phyloP scores from a whole-genome alignment of 1,140 invertebrate species.

The Anadara kagoshimensis region DNA sequence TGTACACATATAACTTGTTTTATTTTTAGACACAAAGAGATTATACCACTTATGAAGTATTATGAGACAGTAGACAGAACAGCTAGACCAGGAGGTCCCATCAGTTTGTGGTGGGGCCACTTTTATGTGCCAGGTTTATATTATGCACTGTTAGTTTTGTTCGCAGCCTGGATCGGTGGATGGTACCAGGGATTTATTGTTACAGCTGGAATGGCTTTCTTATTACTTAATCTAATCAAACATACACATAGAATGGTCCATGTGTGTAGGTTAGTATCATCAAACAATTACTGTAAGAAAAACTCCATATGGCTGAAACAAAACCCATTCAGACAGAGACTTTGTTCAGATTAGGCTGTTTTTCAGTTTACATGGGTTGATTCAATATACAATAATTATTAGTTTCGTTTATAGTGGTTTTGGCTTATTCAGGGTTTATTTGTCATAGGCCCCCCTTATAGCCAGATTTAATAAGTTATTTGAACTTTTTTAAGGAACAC shows the following conservation, averaged over 20 bases:
- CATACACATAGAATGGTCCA: constrained; percentile 58
- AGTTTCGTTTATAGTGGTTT: no score
- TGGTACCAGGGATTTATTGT: constrained; percentile 51
- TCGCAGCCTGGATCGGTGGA: constrained; percentile 1
- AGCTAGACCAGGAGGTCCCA: constrained; percentile 51
- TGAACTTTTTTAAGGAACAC: no score
- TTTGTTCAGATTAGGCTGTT: no score
- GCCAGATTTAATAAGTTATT: no score
- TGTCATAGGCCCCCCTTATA: no score
- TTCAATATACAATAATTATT: no score
- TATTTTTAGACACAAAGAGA: constrained; percentile 53
- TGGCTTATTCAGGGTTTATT: no score
- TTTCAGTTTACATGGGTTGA: no score
- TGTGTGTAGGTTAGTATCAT: constrained; percentile 52
- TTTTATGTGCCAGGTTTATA: constrained; percentile 34
- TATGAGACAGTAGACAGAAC: constrained; percentile 26
- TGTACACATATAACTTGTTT: neutral
- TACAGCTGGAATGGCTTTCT: constrained; percentile 28
- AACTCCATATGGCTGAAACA: no score
- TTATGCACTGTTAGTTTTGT: constrained; percentile 29
- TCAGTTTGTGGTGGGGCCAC: constrained; percentile 53
- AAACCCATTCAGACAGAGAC: no score
- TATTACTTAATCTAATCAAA: constrained; percentile 29
- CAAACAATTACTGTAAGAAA: neutral
- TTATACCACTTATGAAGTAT: constrained; percentile 45